These are phyloP conservation scores for Cyclina sinensis DNA, from an alignment of 1,140 invertebrate genomes.

Conservation along the genomic window DNA sequence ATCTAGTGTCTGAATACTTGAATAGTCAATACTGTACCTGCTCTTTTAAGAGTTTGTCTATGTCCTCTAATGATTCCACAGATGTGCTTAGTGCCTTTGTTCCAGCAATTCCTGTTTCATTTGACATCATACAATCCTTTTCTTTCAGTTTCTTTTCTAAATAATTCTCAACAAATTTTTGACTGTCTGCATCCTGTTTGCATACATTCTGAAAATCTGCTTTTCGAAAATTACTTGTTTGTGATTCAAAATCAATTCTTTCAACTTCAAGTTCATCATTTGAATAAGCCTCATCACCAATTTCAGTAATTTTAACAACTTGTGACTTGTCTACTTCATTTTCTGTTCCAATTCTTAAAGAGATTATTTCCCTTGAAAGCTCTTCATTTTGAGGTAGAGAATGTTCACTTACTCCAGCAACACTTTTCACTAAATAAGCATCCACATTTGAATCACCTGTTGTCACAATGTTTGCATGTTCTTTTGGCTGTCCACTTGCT, in stretches of 20 bases:
- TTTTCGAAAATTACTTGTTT: conserved; percentile 36
- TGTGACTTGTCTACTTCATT: neutral
- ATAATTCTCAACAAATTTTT: conserved; percentile 2
- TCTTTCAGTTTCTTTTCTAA: conserved; percentile 19
- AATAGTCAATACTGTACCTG: conserved; percentile 25
- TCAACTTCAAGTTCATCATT: conserved; percentile 71
- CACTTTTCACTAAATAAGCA: neutral
- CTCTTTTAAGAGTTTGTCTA: conserved; percentile 57
- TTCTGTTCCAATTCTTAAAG: conserved; percentile 13
- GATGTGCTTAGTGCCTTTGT: conserved; percentile 25
- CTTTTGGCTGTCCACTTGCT: neutral
- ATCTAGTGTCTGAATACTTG: no score
- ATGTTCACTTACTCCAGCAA: neutral
- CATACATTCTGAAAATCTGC: conserved; percentile 21
- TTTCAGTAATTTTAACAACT: conserved; percentile 18
- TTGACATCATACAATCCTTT: neutral
- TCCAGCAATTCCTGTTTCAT: neutral
- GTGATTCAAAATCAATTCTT: conserved; percentile 69
- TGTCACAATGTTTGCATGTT: neutral
- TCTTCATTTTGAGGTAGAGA: conserved; percentile 21
- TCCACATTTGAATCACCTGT: neutral
- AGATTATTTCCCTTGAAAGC: neutral
- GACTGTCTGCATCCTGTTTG: neutral
- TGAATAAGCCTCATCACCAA: conserved; percentile 2
- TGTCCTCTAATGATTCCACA: conserved; percentile 58